phyloP scores from a whole-genome alignment of 2,888 invertebrate genomes.

The Glaucopsyche alexis region DNA sequence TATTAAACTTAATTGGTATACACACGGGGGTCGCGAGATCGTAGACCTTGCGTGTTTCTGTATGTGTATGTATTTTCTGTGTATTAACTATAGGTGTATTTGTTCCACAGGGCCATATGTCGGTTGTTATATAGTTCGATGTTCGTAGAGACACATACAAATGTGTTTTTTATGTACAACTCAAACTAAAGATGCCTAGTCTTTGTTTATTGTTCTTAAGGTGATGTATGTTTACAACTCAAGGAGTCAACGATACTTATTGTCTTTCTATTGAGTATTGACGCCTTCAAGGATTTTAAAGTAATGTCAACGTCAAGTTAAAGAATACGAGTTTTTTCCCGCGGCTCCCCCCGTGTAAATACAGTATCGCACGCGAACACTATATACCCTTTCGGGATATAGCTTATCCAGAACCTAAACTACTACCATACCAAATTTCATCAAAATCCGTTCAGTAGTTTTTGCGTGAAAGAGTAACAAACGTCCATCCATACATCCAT shows the following conservation, averaged over 20 bases:
- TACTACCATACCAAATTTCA: no score
- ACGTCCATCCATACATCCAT: no score
- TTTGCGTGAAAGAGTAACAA: no score
- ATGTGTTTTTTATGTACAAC: constrained; percentile 2
- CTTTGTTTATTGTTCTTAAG: background rate
- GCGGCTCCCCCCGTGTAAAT: no score
- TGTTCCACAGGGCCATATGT: background rate
- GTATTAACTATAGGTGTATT: background rate
- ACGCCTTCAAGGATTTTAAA: background rate
- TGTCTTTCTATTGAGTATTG: background rate
- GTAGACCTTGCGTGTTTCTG: background rate
- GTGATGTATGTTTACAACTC: background rate
- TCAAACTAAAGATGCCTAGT: background rate
- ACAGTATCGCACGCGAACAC: no score
- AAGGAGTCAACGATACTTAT: background rate
- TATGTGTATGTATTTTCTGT: no score
- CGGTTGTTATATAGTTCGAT: constrained; percentile 13
- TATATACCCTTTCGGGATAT: no score
- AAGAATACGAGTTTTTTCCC: background rate
- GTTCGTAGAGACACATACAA: background rate
- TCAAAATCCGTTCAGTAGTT: no score
- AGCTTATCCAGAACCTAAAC: no score
- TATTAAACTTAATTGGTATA: background rate
- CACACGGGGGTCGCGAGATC: constrained; percentile 2
- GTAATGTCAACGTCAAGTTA: background rate